Evolutionary conservation across 2,888 invertebrate genomes (phyloP).

Genomic region (Erannis defoliaria): DNA sequence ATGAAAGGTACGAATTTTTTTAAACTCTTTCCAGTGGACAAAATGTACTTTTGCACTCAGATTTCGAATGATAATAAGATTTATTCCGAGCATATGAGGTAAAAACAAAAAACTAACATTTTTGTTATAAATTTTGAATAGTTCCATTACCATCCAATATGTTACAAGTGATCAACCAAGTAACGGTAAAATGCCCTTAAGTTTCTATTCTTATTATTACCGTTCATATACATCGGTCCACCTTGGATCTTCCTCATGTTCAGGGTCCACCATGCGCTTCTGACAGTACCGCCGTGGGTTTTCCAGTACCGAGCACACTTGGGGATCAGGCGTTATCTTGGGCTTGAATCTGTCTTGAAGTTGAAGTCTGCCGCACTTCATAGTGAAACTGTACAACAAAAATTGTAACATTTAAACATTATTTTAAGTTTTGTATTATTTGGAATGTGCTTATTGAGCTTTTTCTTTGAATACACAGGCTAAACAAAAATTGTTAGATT

Average conservation of each 20-base stretch:
- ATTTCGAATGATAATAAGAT: no score
- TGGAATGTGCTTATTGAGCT: not conserved
- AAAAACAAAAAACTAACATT: no score
- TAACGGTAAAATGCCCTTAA: not conserved
- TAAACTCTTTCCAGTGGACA: no score
- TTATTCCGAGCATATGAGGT: no score
- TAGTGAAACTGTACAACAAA: conserved; percentile 42
- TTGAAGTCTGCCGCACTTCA: conserved; percentile 76
- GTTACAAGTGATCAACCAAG: not conserved
- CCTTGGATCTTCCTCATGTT: conserved; percentile 72
- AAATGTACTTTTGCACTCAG: no score
- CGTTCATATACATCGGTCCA: conserved; percentile 67
- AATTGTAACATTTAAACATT: no score
- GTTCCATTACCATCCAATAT: no score
- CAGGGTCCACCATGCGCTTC: conserved; percentile 73
- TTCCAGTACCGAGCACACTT: conserved; percentile 41
- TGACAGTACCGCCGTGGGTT: conserved; percentile 77
- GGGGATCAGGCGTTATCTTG: conserved; percentile 42
- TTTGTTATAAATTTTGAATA: no score
- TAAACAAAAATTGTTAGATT: no score
- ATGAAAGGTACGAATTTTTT: no score
- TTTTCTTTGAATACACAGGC: no score
- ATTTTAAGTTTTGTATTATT: no score
- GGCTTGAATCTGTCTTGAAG: conserved; percentile 71
- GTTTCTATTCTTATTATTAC: conserved; percentile 43